Base-by-base conservation (phyloP, 37 sponge, comb jelly and placozoan species). In the Lycopodina hypogea region DNA sequence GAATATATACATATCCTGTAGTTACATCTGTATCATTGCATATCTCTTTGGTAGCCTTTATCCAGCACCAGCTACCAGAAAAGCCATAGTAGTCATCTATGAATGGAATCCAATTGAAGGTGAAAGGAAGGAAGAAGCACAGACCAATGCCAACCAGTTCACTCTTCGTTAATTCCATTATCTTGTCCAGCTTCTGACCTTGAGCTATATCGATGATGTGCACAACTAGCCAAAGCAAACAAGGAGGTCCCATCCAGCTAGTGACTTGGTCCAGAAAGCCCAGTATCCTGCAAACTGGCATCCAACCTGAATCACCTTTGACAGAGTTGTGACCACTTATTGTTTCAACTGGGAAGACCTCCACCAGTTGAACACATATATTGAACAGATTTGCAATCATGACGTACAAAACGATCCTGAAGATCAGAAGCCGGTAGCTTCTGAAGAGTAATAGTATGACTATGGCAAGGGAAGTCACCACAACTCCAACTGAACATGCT, bases 251-350 rank as follows among this genome's bases (percentile, higher is more conserved):
- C 41, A 68, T 68, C 69, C 69, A 68, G 8, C 8, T 12, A 36
- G 69, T 28, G 12, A 68, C 9, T 35, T 68, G 69, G 28, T 68
- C 69, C 9, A 68, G 22, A 36, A 68, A 68, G 14, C 41, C 69
- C 19, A 37, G 34, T 9, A 68, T 37, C 8, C 39, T 9, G 41
- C 69, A 68, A 15, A 36, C 12, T 28, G 9, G 29, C 9, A 35
- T 14, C 37, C 40, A 32, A 18, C 40, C 37, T 14, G n/a, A n/a
- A n/a, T n/a, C n/a, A n/a, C 34, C 41, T 36, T 21, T 35, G 4
- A 36, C 69, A 4, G 4, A 14, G 12, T 35, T 40, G 7, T 68
- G 40, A 37, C 11, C 53, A 52, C 15, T 11, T 18, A 11, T 15
- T 18, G 11, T 52, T 15, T 52, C 53, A 11, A 52, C 53, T 52